These are phyloP conservation scores for Dolichomitus sp. DNA, from an alignment of 2,888 invertebrate genomes.

Conservation along the genomic window DNA sequence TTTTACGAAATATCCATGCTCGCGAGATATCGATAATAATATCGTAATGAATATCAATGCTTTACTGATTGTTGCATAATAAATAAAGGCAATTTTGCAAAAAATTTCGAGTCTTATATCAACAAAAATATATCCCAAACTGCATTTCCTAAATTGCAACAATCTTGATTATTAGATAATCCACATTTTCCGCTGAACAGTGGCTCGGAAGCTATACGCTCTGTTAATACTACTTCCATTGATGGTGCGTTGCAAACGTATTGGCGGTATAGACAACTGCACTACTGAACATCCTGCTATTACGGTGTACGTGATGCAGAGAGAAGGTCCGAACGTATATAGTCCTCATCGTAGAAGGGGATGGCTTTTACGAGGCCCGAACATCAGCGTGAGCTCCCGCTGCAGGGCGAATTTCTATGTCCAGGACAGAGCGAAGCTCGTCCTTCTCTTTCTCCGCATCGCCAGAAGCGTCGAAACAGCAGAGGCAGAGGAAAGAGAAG, in stretches of 20 bases:
- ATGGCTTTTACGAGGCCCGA: constrained; percentile 48
- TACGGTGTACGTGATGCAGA: constrained; percentile 31
- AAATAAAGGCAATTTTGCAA: not conserved
- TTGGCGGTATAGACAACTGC: not conserved
- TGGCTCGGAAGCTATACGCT: constrained; percentile 9
- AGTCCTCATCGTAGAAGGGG: not conserved
- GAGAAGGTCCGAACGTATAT: constrained; percentile 22
- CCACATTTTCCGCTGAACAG: not conserved
- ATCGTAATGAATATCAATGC: not conserved
- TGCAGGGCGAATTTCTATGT: constrained; percentile 25
- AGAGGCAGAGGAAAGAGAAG: not conserved
- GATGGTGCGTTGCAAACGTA: constrained; percentile 24
- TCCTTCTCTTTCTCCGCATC: constrained; percentile 16
- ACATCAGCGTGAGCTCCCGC: constrained; percentile 34
- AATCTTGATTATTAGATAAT: constrained; percentile 1
- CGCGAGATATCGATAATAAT: not conserved
- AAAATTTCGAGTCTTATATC: not conserved
- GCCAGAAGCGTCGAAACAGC: constrained; percentile 21
- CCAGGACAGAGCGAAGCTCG: not conserved
- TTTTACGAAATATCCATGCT: no score
- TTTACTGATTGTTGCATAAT: not conserved
- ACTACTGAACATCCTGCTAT: constrained; percentile 2
- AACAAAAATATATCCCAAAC: not conserved
- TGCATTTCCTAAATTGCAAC: not conserved
- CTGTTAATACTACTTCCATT: constrained; percentile 31